Evolutionary conservation across 2,888 invertebrate species (phyloP), one percentile per base, ranked within the genome.

Genomic region (Lasioglossum pauxillum): DNA sequence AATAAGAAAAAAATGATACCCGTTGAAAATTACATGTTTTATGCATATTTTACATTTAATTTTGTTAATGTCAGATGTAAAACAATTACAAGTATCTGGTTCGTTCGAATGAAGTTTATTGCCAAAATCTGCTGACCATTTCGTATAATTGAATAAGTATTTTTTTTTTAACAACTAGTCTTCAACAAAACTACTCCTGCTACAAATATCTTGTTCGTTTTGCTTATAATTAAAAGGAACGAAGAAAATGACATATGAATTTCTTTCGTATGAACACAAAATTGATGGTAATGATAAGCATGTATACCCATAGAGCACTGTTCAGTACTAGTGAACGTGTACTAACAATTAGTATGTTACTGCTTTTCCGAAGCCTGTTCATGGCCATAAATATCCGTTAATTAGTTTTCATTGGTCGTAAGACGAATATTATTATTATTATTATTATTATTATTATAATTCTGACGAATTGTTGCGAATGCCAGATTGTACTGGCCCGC

Each of bases 291-390:
- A 78, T 87, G 75, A 75, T 86, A 86, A 82, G 82, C 64, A 82
- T 84, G 73, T 78, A 60, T 73, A 81, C 49, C 84, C 86, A 86
- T 80, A 87, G 87, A 83, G 73, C 80, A 87, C 80, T 87, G 78
- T 83, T 87, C 77, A 74, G 67, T 75, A 83, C 80, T 79, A 81
- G 78, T 44, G 53, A 44, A 78, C 64, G 83, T 53, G 78, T 38
- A 57, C 57, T 60, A 87, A 74, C 19, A 72, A 87, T 71, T 35
- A 77, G 64, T 41, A 76, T 75, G 72, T 69, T 73, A 57, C 41
- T 78, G 75, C 27, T 35, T 73, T 81, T 84, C 82, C 80, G 83
- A 90, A 88, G 82, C 79, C 82, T 81, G 78, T 84, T 64, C 77
- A 69, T 38, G 77, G 77, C 72, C 82, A 84, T 83, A 83, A 82